phyloP scores from a whole-genome alignment of 2,113 vertebrate genomes.

The Chaetodon auriga region DNA sequence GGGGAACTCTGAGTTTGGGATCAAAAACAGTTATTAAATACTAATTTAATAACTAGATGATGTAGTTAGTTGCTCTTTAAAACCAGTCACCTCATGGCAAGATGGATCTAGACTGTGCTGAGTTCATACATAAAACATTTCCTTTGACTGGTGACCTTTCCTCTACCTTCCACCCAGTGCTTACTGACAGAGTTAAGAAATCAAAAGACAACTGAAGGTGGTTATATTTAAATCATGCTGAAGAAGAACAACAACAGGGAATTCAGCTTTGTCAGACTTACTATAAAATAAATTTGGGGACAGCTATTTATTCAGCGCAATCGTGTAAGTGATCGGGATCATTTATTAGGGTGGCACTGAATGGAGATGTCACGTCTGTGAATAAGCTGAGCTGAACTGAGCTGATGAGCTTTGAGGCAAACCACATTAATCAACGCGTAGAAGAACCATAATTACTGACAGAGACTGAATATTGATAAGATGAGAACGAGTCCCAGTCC shows the following conservation, averaged over 20 bases:
- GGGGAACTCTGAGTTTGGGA: too few relatives aligned
- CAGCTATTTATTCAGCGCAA: constrained; percentile 4
- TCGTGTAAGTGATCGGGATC: neutral
- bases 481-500: neutral
- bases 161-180: neutral
- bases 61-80: neutral
- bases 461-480: constrained; percentile 34
- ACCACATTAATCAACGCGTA: constrained; percentile 48
- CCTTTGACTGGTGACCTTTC: constrained; percentile 8
- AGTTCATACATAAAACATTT: constrained; percentile 23
- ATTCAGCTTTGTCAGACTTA: neutral
- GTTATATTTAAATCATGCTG: constrained; percentile 5
- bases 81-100: neutral
- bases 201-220: neutral
- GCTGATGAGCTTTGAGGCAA: constrained; percentile 22
- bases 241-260: neutral
- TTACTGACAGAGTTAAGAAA: neutral
- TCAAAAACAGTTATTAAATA: neutral
- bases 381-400: constrained; percentile 25
- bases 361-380: constrained; percentile 1
- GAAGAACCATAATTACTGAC: constrained; percentile 40
- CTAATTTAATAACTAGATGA: neutral
- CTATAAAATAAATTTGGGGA: constrained; percentile 5
- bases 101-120: constrained; percentile 18
- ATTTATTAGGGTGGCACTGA: constrained; percentile 19